Evolutionary conservation across 2,113 vertebrate genomes (phyloP).

Genomic region (Lampris incognitus): DNA sequence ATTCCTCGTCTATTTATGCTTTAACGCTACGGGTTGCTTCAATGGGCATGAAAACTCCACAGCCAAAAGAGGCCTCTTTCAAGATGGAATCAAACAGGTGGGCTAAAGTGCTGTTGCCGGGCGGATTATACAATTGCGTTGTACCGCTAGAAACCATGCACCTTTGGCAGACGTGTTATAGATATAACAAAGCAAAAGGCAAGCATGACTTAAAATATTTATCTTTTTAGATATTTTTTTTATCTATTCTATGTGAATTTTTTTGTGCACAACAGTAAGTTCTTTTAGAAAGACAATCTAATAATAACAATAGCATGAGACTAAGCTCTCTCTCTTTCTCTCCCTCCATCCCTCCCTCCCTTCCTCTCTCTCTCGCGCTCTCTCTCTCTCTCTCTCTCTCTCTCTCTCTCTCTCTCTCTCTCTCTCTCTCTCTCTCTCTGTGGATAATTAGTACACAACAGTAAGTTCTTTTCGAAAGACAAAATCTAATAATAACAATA

Average conservation of each 20-base stretch:
- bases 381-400: no score
- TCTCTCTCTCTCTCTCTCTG: neutral
- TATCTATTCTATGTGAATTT: neutral
- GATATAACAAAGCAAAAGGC: neutral
- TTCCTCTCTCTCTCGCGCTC: no score
- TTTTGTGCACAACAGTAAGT: neutral
- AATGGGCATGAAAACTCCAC: neutral
- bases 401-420: no score
- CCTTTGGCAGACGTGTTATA: no score
- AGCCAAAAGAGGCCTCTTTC: neutral
- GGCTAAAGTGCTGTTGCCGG: neutral
- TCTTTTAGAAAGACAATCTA: no score
- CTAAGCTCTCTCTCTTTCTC: no score
- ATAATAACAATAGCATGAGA: no score
- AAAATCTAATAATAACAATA: slow-evolving; percentile 35
- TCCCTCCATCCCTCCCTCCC: no score
- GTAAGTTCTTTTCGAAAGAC: slow-evolving; percentile 23
- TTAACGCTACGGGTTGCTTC: slow-evolving; percentile 28
- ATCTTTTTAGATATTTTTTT: no score
- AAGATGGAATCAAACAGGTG: neutral
- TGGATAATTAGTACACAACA: slow-evolving; percentile 8
- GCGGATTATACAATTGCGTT: neutral
- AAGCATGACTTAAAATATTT: no score
- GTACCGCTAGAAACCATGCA: neutral
- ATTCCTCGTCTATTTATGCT: neutral